Base-by-base conservation (phyloP, 2,888 invertebrate genomes). In the Girardia tigrina region DNA sequence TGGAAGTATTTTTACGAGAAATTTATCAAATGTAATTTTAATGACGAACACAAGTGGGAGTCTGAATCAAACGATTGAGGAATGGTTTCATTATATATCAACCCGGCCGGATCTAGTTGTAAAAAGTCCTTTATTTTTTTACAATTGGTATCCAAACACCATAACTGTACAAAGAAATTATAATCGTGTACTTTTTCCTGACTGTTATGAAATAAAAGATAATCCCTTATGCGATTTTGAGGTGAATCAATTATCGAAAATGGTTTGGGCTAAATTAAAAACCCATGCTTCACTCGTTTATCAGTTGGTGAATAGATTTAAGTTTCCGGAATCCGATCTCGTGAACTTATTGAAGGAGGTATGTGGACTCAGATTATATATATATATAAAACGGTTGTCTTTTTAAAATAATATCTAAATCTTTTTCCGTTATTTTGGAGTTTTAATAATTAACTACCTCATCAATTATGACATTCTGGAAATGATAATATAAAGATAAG, bases 221-320 rank as follows among this genome's bases (percentile, higher is more conserved):
- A 36, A 72, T 81, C 42, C 79, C 78, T 70, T 86, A 26, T 90
- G 90, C 81, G 87, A 87, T 80, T 90, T 90, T 82, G 89, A 90
- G 79, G 85, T 89, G 75, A 88, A 88, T 77, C 87, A 89, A 72
- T 83, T 90, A 72, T 86, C 88, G 8, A 90, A 90, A 82, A 85
- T 89, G 71, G 87, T 87, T n/a, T 88, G 89, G 86, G 82, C 83
- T 1, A 28, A 71, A 75, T 28, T 75, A 23, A 86, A 87, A 77
- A 81, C 81, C 0, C 85, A 86, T 23, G 88, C 88, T 14, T 83
- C 82, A 0, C 82, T 83, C 76, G 83, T 82, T 12, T 82, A 80
- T 76, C 81, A 83, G 76, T 79, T 84, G 73, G 80, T 84, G 75
- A 56, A 80, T 36, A 79, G 80, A 56, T 79, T 83, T 79, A 84